These are phyloP conservation scores for Sebastes kiyomatsui DNA, from an alignment of 2,797 vertebrate species.

Conservation along the genomic window DNA sequence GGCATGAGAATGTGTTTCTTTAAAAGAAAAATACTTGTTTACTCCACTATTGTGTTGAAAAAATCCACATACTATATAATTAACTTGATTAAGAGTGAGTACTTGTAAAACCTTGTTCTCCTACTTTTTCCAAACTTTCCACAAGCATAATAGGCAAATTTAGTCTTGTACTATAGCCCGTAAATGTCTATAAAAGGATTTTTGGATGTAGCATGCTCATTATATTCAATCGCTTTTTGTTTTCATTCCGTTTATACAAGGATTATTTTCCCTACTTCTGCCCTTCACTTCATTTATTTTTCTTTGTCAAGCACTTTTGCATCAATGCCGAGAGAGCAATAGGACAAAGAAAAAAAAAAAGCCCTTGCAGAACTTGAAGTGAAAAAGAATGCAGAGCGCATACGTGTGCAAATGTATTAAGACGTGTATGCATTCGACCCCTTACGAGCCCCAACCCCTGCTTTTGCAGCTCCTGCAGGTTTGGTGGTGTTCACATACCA, in stretches of 20 bases:
- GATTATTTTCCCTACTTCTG: constrained; percentile 17
- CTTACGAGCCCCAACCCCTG: neutral
- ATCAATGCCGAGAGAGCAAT: neutral
- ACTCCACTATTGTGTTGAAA: neutral
- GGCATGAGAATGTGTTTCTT: constrained; percentile 14
- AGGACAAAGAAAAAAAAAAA: neutral
- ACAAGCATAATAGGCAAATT: constrained; percentile 10
- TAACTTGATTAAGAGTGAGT: constrained; percentile 6
- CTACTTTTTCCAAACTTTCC: constrained; percentile 34
- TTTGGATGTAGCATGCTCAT: constrained; percentile 28
- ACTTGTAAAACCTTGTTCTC: constrained; percentile 36
- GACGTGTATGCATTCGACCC: neutral
- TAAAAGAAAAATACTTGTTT: neutral
- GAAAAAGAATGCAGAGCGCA: neutral
- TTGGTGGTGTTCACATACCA: constrained; percentile 51
- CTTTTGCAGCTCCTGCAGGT: constrained; percentile 39
- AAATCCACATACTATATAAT: constrained; percentile 9
- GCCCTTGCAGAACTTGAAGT: neutral
- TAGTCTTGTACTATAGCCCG: constrained; percentile 20
- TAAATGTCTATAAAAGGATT: constrained; percentile 33
- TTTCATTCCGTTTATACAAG: constrained; percentile 9
- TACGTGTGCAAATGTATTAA: constrained; percentile 8
- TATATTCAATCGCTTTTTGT: constrained; percentile 26
- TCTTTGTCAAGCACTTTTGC: constrained; percentile 23
- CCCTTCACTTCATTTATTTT: constrained; percentile 18